Percentiles rank a stretch among this genome's conserved stretches.
phyloP scores from a whole-genome alignment of 2,113 vertebrate species.

The Pluvialis apricaria region DNA sequence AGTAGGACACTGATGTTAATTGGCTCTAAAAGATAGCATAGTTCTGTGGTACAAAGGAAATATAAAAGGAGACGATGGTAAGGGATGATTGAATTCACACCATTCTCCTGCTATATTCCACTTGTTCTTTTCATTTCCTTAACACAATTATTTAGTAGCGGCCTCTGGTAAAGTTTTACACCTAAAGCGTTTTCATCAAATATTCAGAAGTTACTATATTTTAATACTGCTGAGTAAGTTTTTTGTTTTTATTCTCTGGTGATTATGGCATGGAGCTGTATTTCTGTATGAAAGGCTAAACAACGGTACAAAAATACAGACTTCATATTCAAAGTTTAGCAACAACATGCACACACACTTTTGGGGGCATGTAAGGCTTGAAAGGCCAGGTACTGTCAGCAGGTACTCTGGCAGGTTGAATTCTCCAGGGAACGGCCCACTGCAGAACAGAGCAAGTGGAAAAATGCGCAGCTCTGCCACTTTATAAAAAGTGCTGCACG shows the following conservation, averaged over 20 bases:
- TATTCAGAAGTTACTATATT: constrained; percentile 72
- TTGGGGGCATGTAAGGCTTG: background rate
- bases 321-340: background rate
- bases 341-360: background rate
- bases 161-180: constrained; percentile 67
- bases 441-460: background rate
- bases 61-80: background rate
- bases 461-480: background rate
- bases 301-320: background rate
- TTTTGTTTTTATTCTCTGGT: constrained; percentile 48
- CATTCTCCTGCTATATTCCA: background rate
- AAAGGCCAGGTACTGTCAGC: background rate
- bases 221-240: constrained; percentile 71
- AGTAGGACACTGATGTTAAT: background rate
- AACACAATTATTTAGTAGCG: constrained; percentile 4
- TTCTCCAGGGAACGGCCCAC: background rate
- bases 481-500: background rate
- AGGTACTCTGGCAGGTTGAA: background rate
- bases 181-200: constrained; percentile 72
- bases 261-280: constrained; percentile 23
- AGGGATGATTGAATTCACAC: background rate
- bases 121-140: constrained; percentile 38
- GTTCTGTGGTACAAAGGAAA: background rate
- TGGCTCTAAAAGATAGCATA: background rate
- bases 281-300: constrained; percentile 36